Evolutionary conservation across 2,113 vertebrate genomes (phyloP).

Genomic region (Aptenodytes patagonicus): DNA sequence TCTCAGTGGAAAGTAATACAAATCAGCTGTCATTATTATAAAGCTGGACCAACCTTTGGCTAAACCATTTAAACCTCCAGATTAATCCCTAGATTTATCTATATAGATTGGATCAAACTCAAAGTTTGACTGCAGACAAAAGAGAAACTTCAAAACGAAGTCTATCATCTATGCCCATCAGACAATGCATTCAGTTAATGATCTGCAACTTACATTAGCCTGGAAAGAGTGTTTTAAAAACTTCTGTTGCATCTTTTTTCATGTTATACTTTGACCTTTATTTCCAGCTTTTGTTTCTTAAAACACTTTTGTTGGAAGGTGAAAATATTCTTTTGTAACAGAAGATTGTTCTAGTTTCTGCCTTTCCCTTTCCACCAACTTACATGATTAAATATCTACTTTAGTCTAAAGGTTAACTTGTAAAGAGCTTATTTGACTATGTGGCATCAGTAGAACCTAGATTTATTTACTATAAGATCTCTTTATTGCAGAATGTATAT

Average conservation of each 20-base stretch:
- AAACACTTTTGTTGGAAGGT: neutral
- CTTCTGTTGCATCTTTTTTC: neutral
- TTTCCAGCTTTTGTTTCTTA: neutral
- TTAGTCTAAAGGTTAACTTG: neutral
- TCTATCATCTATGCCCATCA: conserved; percentile 28
- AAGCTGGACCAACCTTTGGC: conserved; percentile 47
- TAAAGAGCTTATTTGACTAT: neutral
- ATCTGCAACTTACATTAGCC: conserved; percentile 18
- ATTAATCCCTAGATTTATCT: conserved; percentile 59
- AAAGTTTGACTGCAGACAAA: conserved; percentile 58
- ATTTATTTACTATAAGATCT: neutral
- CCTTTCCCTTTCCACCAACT: neutral
- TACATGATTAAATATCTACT: neutral
- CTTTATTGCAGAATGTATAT: neutral
- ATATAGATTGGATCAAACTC: conserved; percentile 53
- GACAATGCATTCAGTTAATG: conserved; percentile 45
- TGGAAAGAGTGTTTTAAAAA: neutral
- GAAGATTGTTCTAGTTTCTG: neutral
- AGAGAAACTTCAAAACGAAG: conserved; percentile 39
- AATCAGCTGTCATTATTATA: conserved; percentile 51
- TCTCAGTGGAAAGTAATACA: conserved; percentile 47
- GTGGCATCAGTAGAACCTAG: neutral
- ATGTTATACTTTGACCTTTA: neutral
- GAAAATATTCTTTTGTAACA: neutral
- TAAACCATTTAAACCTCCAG: conserved; percentile 62